Base-by-base conservation (phyloP, 2,888 invertebrate genomes). In the Eilema depressum region DNA sequence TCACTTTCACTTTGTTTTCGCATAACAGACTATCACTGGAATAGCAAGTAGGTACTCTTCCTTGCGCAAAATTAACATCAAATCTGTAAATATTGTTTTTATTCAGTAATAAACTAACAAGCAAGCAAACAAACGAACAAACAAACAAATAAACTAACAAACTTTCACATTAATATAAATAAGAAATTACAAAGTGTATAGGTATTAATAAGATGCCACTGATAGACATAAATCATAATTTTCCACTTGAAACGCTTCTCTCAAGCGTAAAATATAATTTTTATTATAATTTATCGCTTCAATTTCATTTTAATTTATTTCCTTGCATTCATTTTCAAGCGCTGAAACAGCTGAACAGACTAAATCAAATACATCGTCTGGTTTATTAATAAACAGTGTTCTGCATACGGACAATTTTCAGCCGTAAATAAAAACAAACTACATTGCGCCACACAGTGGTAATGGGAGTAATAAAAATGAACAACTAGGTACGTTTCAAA, bases 401-500 rank as follows among this genome's bases (percentile, higher is more conserved):
- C 73, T 71, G 64, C 73, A 83, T 73, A 75, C 71, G 73, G 71
- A 53, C 71, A 72, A 77, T 79, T 77, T 72, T 65, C 74, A 73
- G 74, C 7, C 73, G 74, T 72, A 83, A 82, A 76, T 77, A 76
- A 76, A 76, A 79, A 61, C 3, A 59, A 73, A 61, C 41, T 64
- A 64, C 73, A 77, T 73, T 61, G 67, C 65, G 26, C 30, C 53
- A 59, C 65, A 59, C 68, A 63, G 68, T 69, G 59, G 64, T 65
- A 33, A 33, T 20, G 17, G n/a, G 28, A 70, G 68, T 60, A 64
- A 70, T 74, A 77, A 71, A 76, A 79, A 68, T 25, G 71, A 74
- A 79, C 66, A 84, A 78, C 72, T 74, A 73, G 73, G 76, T 77
- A 81, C n/a, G n/a, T n/a, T n/a, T 81, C 78, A 85, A 84, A 86